Evolutionary conservation across 2,888 invertebrate species (phyloP), one percentile per base, ranked within the genome.

Genomic region (Eristalinus aeneus): DNA sequence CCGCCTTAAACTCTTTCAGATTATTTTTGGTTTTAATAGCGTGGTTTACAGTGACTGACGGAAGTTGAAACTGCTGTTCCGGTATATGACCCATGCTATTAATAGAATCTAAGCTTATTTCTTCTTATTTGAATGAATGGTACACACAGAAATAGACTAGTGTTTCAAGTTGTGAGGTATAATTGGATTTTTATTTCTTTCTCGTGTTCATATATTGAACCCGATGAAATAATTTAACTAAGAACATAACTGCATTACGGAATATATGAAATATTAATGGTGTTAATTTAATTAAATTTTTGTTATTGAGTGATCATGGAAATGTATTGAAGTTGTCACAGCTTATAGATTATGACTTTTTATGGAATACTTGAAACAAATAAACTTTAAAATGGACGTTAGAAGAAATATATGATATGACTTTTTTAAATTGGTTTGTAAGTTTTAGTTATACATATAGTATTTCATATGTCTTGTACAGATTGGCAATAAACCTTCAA

Each of bases 51-150:
- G 34, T 34, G 34, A 34, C n/a, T 12, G 22, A 46, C 58, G 73
- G 73, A 83, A 77, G 73, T 67, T 54, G 63, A 76, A 54, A 65
- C n/a, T 58, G 65, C 10, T 36, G 34, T 54, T 65, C 20, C 39
- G 12, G 4, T 46, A n/a, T n/a, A n/a, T 16, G 3, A 46, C 5
- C 6, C 46, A 5, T 6, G 46, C 1, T 16, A 16, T 16, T 16
- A n/a, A 46, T 46, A 16, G n/a, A 16, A 46, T 16, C 46, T 46
- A 39, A n/a, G 39, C 39, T 46, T 16, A 6, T n/a, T 46, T 46
- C 0, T 16, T 46, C 16, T 46, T 46, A 46, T 46, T 46, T 46
- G n/a, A 46, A 16, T 46, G 6, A 16, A 46, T 6, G 6, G 0
- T 3, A 46, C 6, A 16, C 3, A n/a, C 6, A 16, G 6, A 46